phyloP scores from a whole-genome alignment of 2,113 vertebrate genomes.

The Zosterops lateralis region DNA sequence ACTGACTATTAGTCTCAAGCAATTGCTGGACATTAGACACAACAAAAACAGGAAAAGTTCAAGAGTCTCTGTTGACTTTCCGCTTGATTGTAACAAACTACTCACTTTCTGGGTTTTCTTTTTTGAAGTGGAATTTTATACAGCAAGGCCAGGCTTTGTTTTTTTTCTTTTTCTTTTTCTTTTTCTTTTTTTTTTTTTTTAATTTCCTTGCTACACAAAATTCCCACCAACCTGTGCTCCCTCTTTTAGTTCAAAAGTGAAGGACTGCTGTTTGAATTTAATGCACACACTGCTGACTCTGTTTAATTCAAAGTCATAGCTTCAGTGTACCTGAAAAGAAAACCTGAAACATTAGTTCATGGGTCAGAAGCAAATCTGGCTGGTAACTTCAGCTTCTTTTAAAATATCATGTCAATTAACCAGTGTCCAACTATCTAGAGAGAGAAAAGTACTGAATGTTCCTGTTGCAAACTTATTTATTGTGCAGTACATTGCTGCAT shows the following conservation, averaged over 20 bases:
- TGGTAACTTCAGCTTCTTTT: not conserved
- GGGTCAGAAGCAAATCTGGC: not conserved
- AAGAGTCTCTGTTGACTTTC: constrained; percentile 63
- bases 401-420: not conserved
- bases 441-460: not conserved
- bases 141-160: not conserved
- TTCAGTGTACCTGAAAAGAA: not conserved
- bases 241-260: not conserved
- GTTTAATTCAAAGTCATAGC: not conserved
- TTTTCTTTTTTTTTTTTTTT: fast-evolving
- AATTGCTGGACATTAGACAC: constrained; percentile 58
- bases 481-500: not conserved
- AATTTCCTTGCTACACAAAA: not conserved
- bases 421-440: not conserved
- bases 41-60: constrained; percentile 69
- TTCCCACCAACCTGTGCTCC: constrained; percentile 22
- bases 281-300: not conserved
- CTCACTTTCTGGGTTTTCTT: constrained; percentile 49
- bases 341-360: not conserved
- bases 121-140: constrained; percentile 57
- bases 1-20: constrained; percentile 37
- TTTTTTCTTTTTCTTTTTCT: fast-evolving
- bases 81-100: constrained; percentile 56
- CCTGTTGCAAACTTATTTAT: not conserved
- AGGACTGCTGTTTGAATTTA: not conserved